Evolutionary conservation across 2,888 invertebrate species (phyloP).

Genomic region (Zaprionus obscuricornis): DNA sequence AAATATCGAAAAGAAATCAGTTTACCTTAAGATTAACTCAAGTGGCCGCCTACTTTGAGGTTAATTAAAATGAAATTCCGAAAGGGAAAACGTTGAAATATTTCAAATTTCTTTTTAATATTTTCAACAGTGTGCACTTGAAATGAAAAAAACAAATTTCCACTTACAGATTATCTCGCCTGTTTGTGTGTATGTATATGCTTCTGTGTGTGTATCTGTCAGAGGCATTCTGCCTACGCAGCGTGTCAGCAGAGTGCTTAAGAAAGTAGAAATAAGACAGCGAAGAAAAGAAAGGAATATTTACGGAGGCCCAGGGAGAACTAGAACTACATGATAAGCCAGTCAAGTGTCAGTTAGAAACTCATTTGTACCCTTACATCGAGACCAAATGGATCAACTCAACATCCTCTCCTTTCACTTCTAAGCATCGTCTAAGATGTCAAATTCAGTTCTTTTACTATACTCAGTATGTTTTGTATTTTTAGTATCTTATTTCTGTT

Average conservation of each 20-base stretch:
- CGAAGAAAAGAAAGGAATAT: not conserved
- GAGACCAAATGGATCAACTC: slow-evolving; percentile 25
- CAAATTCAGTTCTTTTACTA: slow-evolving; percentile 3
- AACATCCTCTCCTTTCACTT: not conserved
- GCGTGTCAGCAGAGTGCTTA: not conserved
- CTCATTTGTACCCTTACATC: slow-evolving; percentile 4
- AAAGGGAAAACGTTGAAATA: slow-evolving; percentile 37
- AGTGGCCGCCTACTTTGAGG: slow-evolving; percentile 37
- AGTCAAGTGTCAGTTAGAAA: slow-evolving; percentile 33
- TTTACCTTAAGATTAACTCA: slow-evolving; percentile 58
- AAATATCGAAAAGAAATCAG: slow-evolving; percentile 36
- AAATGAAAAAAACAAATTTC: slow-evolving; percentile 58
- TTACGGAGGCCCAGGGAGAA: not conserved
- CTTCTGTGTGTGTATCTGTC: slow-evolving; percentile 17
- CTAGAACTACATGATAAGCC: slow-evolving; percentile 9
- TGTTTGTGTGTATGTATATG: slow-evolving; percentile 2
- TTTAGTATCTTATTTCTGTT: slow-evolving; percentile 29
- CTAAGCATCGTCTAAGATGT: not conserved
- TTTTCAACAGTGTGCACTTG: slow-evolving; percentile 59
- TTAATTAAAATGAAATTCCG: slow-evolving; percentile 65
- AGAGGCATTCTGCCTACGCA: slow-evolving; percentile 33
- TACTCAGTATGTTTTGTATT: slow-evolving; percentile 20
- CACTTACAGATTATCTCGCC: slow-evolving; percentile 65
- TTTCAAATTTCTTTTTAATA: slow-evolving; percentile 71
- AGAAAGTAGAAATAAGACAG: not conserved